Conservation (phyloP, 1,140 invertebrate species). For the Drosophila ercepeae region DNA sequence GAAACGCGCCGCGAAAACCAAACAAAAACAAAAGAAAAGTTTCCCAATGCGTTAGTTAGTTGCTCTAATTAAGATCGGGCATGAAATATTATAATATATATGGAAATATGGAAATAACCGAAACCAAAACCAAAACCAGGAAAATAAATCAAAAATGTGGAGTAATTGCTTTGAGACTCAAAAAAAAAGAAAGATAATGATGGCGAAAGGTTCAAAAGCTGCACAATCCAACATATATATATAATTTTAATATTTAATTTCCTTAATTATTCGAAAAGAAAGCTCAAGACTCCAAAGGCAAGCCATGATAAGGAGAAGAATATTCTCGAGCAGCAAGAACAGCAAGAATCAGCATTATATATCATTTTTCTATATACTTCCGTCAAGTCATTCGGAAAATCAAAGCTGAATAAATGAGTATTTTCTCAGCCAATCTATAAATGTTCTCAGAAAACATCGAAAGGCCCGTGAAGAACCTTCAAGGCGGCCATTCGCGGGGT, state of each 20-base stretch:
- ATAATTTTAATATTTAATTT: too few species aligned
- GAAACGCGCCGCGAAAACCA: constrained; percentile 2
- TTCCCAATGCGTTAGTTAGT: constrained; percentile 20
- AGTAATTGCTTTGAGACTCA: background rate
- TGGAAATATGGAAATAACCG: constrained; percentile 15
- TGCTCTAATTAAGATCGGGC: constrained; percentile 34
- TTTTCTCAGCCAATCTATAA: too few species aligned
- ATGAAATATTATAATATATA: too few species aligned
- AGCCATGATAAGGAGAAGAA: background rate
- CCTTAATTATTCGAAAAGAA: too few species aligned
- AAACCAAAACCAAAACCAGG: constrained; percentile 13
- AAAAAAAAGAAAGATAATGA: too few species aligned
- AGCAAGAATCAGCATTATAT: background rate
- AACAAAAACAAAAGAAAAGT: constrained; percentile 16
- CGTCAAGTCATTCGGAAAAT: too few species aligned
- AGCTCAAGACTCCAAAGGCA: too few species aligned
- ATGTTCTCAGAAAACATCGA: background rate
- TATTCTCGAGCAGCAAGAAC: too few species aligned
- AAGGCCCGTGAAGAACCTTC: background rate
- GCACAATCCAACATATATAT: background rate
- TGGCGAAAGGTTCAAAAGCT: background rate
- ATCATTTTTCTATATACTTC: background rate
- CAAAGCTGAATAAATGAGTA: too few species aligned
- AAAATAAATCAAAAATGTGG: constrained; percentile 14
- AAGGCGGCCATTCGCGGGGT: background rate